These are phyloP conservation scores for Coelinius sp. DNA, from an alignment of 2,888 invertebrate species.

Conservation along the genomic window DNA sequence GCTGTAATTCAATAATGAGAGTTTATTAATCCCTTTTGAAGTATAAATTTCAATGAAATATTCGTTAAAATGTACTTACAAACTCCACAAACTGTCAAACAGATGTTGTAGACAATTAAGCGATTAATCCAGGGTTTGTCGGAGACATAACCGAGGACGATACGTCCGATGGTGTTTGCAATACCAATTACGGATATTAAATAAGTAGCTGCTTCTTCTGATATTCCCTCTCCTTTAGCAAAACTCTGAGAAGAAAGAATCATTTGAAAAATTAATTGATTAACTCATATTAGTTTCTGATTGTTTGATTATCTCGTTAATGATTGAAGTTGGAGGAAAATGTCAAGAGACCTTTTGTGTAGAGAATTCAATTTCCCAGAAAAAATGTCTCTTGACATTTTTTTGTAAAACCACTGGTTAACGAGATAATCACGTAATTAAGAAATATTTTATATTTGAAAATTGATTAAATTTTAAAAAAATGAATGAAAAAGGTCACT, in stretches of 20 bases:
- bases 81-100: constrained; percentile 90
- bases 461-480: neutral
- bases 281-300: too few species aligned
- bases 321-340: too few species aligned
- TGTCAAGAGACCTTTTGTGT: too few species aligned
- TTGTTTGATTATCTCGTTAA: too few species aligned
- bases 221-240: constrained; percentile 74
- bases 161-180: constrained; percentile 91
- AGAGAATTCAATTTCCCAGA: too few species aligned
- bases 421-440: too few species aligned
- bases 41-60: neutral
- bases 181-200: constrained; percentile 87
- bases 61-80: constrained; percentile 74
- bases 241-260: constrained; percentile 74
- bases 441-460: too few species aligned
- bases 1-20: constrained; percentile 71
- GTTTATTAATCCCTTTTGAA: neutral
- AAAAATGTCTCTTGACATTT: too few species aligned
- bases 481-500: constrained; percentile 45
- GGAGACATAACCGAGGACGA: constrained; percentile 87
- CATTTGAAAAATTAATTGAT: too few species aligned
- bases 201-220: constrained; percentile 76
- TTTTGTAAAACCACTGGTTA: too few species aligned
- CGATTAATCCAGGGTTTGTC: constrained; percentile 94
- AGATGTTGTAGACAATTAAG: constrained; percentile 89